These are phyloP conservation scores for Myzus persicae DNA, from an alignment of 1,140 invertebrate genomes.

Conservation along the genomic window DNA sequence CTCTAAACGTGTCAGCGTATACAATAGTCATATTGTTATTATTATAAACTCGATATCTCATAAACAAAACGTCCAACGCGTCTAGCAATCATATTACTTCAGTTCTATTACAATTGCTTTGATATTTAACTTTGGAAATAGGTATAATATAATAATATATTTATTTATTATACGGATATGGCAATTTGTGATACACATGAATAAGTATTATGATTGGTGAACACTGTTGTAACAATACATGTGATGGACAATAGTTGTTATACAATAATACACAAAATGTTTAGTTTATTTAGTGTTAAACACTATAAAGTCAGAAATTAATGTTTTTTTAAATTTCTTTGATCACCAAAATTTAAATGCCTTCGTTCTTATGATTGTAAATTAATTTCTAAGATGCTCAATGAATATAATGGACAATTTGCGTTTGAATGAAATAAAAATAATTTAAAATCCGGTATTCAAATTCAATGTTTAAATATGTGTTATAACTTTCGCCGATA, in stretches of 20 bases:
- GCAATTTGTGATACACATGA: too few relatives aligned
- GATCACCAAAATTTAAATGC: background rate
- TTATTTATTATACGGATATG: too few relatives aligned
- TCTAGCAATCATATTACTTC: background rate
- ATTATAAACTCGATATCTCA: background rate
- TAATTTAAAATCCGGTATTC: background rate
- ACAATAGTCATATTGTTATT: background rate
- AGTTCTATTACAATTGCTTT: background rate
- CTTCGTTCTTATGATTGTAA: background rate
- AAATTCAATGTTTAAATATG: constrained; percentile 21
- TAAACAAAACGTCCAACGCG: background rate
- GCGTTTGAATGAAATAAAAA: background rate
- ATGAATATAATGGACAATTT: background rate
- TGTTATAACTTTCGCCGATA: constrained; percentile 42
- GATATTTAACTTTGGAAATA: background rate
- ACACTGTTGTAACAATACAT: background rate
- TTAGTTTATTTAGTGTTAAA: background rate
- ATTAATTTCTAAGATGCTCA: background rate
- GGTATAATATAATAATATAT: too few relatives aligned
- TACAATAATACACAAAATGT: background rate
- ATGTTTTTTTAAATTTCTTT: background rate
- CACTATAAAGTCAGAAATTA: background rate
- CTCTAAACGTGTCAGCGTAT: background rate
- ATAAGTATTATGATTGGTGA: background rate
- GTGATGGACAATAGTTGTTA: background rate